Evolutionary conservation across 2,797 vertebrate genomes (phyloP).

Genomic region (Tragelaphus oryx): DNA sequence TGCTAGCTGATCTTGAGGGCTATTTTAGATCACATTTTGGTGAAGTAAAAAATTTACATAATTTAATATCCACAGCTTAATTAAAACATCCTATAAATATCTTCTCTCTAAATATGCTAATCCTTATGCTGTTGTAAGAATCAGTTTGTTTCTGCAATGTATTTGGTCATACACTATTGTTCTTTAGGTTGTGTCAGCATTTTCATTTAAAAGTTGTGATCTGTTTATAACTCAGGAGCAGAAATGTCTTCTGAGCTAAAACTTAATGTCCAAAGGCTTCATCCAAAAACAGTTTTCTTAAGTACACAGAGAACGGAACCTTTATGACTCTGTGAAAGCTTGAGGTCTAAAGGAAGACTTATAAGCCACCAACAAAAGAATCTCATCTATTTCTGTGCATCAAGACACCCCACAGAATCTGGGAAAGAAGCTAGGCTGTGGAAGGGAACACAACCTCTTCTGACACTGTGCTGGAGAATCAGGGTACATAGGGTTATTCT

Average conservation of each 20-base stretch:
- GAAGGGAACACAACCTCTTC: neutral
- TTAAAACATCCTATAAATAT: slow-evolving; percentile 43
- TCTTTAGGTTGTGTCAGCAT: slow-evolving; percentile 45
- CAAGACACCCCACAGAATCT: neutral
- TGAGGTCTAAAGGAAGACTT: neutral
- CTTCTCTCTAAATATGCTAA: slow-evolving; percentile 37
- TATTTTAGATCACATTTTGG: slow-evolving; percentile 35
- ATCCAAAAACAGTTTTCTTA: slow-evolving; percentile 56
- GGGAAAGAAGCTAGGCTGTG: neutral
- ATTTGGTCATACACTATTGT: slow-evolving; percentile 54
- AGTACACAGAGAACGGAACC: neutral
- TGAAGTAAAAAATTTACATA: slow-evolving; percentile 21
- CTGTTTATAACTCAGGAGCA: slow-evolving; percentile 63
- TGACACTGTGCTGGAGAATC: neutral
- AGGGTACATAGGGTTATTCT: neutral
- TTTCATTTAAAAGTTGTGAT: slow-evolving; percentile 60
- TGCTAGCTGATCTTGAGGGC: slow-evolving; percentile 18
- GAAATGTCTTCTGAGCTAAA: slow-evolving; percentile 61
- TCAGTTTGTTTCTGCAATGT: slow-evolving; percentile 27
- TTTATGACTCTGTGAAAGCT: slow-evolving; percentile 47
- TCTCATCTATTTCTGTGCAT: neutral
- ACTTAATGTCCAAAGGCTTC: slow-evolving; percentile 46
- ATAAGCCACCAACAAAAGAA: neutral
- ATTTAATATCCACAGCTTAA: slow-evolving; percentile 45
- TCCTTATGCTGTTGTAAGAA: slow-evolving; percentile 1